phyloP scores from a whole-genome alignment of 2,113 vertebrate genomes.

The Anser cygnoides region DNA sequence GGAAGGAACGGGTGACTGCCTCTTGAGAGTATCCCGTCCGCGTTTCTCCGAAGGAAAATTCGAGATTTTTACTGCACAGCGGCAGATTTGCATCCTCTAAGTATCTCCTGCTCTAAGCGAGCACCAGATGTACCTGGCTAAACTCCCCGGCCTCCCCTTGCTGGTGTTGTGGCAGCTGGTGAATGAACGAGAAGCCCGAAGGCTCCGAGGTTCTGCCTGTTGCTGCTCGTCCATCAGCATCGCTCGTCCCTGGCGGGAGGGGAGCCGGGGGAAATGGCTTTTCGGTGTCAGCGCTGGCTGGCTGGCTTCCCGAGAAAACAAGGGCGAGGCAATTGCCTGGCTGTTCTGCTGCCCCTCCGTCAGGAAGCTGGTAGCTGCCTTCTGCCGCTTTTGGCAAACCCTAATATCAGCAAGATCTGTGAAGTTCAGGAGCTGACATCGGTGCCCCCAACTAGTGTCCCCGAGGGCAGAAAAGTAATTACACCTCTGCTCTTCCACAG shows the following conservation, averaged over 20 bases:
- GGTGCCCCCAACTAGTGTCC: background rate
- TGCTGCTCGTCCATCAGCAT: rapidly evolving
- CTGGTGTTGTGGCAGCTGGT: constrained; percentile 39
- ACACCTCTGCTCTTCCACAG: background rate
- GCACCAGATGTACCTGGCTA: background rate
- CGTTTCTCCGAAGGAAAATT: constrained; percentile 60
- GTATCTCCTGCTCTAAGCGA: constrained; percentile 23
- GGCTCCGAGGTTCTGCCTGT: background rate
- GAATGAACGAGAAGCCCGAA: background rate
- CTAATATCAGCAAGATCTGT: background rate
- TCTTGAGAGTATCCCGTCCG: constrained; percentile 31
- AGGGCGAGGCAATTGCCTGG: background rate
- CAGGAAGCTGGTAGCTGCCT: background rate
- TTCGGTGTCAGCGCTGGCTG: background rate
- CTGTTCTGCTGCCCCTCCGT: background rate
- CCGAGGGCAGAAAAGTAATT: background rate
- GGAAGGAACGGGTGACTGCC: background rate
- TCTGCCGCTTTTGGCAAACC: background rate
- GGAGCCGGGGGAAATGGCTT: background rate
- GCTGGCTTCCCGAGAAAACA: rapidly evolving
- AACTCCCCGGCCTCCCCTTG: background rate
- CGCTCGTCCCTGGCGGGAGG: background rate
- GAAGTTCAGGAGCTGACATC: background rate
- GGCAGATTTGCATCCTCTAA: constrained; percentile 48
- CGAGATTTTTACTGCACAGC: constrained; percentile 48